These are phyloP conservation scores for Petrolisthes cinctipes DNA, from an alignment of 2,888 invertebrate species.

Conservation along the genomic window DNA sequence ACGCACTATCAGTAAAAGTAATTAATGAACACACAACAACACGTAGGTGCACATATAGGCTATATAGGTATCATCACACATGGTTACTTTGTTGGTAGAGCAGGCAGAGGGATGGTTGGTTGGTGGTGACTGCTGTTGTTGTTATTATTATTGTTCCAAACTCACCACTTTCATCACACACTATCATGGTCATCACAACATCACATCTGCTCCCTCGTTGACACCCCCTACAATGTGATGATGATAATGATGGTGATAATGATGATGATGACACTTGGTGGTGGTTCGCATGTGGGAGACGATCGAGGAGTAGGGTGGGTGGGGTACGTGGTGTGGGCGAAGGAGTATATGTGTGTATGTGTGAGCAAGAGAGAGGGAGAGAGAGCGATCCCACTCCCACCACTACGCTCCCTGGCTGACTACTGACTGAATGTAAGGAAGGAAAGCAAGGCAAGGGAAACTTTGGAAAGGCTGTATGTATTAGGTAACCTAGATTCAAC, in stretches of 20 bases:
- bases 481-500: no score
- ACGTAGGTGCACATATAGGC: no score
- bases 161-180: no score
- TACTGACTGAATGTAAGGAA: slow-evolving; percentile 6
- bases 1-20: no score
- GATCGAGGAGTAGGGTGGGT: background rate
- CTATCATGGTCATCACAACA: no score
- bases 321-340: background rate
- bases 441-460: background rate
- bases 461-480: no score
- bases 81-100: no score
- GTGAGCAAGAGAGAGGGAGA: slow-evolving; percentile 11
- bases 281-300: background rate
- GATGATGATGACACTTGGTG: background rate
- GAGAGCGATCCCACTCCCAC: slow-evolving; percentile 28
- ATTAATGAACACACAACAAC: no score
- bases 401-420: slow-evolving; percentile 17
- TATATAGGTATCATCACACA: no score
- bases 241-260: background rate
- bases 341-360: slow-evolving; percentile 19
- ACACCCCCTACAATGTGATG: background rate
- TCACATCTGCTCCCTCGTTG: background rate
- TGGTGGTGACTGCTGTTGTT: no score
- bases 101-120: no score
- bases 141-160: no score